Evolutionary conservation across 1,140 invertebrate species (phyloP).

Genomic region (Heterodera carotae): DNA sequence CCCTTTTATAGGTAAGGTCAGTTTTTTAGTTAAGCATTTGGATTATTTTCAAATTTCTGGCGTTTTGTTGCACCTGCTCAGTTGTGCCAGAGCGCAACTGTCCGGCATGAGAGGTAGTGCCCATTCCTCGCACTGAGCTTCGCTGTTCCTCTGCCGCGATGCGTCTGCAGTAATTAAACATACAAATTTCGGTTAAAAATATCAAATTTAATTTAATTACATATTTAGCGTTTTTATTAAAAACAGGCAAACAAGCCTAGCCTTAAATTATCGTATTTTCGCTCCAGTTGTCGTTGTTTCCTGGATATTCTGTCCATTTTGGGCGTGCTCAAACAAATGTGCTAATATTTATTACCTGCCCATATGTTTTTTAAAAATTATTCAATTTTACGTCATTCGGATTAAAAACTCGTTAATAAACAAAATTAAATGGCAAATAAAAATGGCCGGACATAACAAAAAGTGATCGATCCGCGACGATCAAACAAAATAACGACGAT

Average conservation of each 20-base stretch:
- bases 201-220: too few species aligned
- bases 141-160: conserved; percentile 2
- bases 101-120: background rate
- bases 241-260: background rate
- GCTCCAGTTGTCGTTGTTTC: conserved; percentile 21
- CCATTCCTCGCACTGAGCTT: background rate
- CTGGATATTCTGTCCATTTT: conserved; percentile 18
- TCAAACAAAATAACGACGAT: too few species aligned
- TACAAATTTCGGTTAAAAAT: too few species aligned
- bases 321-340: background rate
- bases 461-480: too few species aligned
- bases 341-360: too few species aligned
- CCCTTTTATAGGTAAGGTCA: too few species aligned
- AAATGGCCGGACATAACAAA: background rate
- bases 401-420: background rate
- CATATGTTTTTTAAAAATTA: too few species aligned
- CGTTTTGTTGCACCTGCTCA: background rate
- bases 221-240: too few species aligned
- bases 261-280: conserved; percentile 22
- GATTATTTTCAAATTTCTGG: too few species aligned
- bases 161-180: background rate
- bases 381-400: too few species aligned
- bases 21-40: too few species aligned
- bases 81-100: background rate
- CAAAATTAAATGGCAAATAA: background rate